Conservation (phyloP, 2,113 vertebrate genomes). For the Morone chrysops region DNA sequence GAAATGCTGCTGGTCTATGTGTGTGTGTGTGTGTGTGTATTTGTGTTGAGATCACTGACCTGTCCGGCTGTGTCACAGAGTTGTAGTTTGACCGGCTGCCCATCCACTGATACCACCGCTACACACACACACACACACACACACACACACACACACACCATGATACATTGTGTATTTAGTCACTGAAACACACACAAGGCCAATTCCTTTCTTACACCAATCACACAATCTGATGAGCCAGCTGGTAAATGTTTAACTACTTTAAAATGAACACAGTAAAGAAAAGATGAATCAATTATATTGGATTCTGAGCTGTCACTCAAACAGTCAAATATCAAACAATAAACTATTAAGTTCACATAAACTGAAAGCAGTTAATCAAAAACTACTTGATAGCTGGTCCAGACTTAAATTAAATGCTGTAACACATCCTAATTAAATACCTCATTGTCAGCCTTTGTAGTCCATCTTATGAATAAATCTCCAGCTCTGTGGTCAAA, state of each 20-base stretch:
- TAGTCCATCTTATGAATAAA: too few relatives aligned
- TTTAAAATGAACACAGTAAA: neutral
- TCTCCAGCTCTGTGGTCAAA: neutral
- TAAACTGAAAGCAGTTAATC: neutral
- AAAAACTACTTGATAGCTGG: neutral
- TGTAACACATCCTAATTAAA: neutral
- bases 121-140: constrained; percentile 35
- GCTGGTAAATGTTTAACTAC: neutral
- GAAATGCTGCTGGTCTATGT: constrained; percentile 47
- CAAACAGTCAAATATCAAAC: too few relatives aligned
- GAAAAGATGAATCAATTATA: neutral
- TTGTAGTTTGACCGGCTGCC: constrained; percentile 93
- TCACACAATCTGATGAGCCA: neutral
- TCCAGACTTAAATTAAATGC: neutral
- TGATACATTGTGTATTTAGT: neutral
- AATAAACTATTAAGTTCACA: too few relatives aligned
- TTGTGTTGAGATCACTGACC: constrained; percentile 85
- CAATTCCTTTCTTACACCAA: neutral
- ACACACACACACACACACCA: constrained; percentile 17
- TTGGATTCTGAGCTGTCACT: too few relatives aligned
- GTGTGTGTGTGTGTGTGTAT: constrained; percentile 25
- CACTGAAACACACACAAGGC: neutral
- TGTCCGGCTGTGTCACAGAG: constrained; percentile 97
- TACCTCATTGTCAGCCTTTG: neutral
- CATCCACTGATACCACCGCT: constrained; percentile 95